Evolutionary conservation across 2,888 invertebrate species (phyloP).

Genomic region (Drosophila greeni): DNA sequence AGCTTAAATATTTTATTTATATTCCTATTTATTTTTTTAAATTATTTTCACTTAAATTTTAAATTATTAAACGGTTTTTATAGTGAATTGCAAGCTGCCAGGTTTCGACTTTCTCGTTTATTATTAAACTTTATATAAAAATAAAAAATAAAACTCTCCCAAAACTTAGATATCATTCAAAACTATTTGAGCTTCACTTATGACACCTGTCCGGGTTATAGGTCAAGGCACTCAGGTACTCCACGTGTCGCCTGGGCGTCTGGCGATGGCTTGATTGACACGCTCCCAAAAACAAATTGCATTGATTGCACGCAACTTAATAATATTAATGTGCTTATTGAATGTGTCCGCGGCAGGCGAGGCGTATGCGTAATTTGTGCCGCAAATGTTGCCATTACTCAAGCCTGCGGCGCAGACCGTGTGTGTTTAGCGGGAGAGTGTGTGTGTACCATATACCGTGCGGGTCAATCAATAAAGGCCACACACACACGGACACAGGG

Average conservation of each 20-base stretch:
- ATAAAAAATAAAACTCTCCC: too few relatives aligned
- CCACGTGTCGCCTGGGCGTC: conserved; percentile 12
- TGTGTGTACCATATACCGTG: conserved; percentile 2
- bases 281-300: conserved; percentile 51
- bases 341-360: conserved; percentile 35
- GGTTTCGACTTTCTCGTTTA: too few relatives aligned
- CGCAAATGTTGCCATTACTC: conserved; percentile 54
- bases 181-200: too few relatives aligned
- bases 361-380: conserved; percentile 58
- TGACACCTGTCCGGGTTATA: not conserved
- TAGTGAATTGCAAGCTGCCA: too few relatives aligned
- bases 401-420: conserved; percentile 10
- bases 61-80: too few relatives aligned
- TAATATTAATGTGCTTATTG: conserved; percentile 57
- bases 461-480: conserved; percentile 57
- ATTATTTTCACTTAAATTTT: too few relatives aligned
- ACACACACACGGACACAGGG: not conserved
- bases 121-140: too few relatives aligned
- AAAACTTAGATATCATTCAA: too few relatives aligned
- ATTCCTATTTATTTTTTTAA: too few relatives aligned
- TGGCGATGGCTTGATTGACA: conserved; percentile 39
- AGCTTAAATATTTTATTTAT: too few relatives aligned
- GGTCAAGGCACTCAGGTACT: not conserved
- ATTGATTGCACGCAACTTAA: conserved; percentile 64
- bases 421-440: conserved; percentile 13